A percentile compares a stretch with the other conserved stretches of the same genome.
Conservation (phyloP, 2,797 vertebrate genomes). For the Furcifer pardalis region DNA sequence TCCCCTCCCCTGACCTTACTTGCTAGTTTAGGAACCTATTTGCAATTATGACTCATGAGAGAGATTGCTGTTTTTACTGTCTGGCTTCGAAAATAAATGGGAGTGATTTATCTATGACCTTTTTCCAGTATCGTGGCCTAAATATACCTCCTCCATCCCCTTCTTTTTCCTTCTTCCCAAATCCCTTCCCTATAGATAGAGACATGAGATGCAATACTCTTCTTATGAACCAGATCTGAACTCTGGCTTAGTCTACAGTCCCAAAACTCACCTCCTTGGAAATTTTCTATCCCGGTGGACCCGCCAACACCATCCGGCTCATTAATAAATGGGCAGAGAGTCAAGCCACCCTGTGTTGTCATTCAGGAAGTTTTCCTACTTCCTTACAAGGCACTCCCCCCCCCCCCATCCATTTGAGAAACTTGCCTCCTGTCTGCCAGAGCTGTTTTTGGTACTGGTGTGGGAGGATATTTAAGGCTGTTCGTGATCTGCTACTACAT, state of each 20-base stretch:
- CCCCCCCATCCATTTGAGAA: background rate
- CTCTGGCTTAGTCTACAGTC: background rate
- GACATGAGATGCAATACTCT: background rate
- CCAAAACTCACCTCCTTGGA: background rate
- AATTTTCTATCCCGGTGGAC: background rate
- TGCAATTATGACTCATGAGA: background rate
- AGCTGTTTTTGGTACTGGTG: background rate
- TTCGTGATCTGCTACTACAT: constrained; percentile 3
- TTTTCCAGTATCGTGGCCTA: background rate
- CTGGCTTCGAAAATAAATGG: background rate
- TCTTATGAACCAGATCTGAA: background rate
- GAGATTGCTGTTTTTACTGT: background rate
- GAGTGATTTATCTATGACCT: background rate
- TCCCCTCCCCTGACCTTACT: no score
- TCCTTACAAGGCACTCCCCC: background rate
- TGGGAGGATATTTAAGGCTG: constrained; percentile 1
- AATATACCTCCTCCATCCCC: background rate
- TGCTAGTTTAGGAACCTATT: background rate
- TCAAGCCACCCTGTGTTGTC: background rate
- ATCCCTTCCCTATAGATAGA: background rate
- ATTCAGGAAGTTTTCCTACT: background rate
- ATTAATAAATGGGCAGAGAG: background rate
- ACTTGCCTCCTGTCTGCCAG: background rate
- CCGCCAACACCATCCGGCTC: background rate
- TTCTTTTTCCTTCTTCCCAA: background rate